A percentile compares a stretch with the other conserved stretches of the same genome.
Conservation (phyloP, 2,797 vertebrate genomes). For the Malurus splendens region DNA sequence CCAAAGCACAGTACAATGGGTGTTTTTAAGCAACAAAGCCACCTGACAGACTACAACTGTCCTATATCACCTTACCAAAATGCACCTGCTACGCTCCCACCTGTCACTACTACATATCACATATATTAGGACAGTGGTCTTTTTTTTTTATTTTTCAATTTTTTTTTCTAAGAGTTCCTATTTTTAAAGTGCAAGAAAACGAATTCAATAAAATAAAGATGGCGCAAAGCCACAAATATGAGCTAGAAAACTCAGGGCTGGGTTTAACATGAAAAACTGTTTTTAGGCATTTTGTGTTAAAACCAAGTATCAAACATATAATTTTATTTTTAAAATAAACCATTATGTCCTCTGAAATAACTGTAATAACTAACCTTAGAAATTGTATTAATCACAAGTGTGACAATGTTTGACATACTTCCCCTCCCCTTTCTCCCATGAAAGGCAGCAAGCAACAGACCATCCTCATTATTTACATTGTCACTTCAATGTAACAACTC, state of each 20-base stretch:
- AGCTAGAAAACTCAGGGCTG: neutral
- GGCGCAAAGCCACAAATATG: neutral
- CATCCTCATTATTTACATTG: slow-evolving; percentile 31
- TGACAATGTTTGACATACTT: neutral
- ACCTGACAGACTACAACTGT: neutral
- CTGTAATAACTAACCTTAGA: neutral
- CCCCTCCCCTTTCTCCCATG: neutral
- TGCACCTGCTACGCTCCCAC: neutral
- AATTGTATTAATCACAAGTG: neutral
- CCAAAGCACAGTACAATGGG: fast-evolving
- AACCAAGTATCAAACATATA: neutral
- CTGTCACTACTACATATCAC: neutral
- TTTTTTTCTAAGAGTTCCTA: neutral
- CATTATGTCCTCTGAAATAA: neutral
- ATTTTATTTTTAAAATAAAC: neutral
- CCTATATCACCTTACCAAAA: neutral
- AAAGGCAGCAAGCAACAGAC: neutral
- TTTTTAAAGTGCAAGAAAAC: neutral
- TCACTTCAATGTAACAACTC: slow-evolving; percentile 19
- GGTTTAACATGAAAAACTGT: neutral
- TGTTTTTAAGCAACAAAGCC: neutral
- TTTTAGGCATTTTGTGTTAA: neutral
- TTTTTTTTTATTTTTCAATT: neutral
- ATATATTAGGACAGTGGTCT: neutral
- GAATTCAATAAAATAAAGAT: neutral